Base-by-base conservation (phyloP, 2,888 invertebrate species). In the Aplocera efformata region DNA sequence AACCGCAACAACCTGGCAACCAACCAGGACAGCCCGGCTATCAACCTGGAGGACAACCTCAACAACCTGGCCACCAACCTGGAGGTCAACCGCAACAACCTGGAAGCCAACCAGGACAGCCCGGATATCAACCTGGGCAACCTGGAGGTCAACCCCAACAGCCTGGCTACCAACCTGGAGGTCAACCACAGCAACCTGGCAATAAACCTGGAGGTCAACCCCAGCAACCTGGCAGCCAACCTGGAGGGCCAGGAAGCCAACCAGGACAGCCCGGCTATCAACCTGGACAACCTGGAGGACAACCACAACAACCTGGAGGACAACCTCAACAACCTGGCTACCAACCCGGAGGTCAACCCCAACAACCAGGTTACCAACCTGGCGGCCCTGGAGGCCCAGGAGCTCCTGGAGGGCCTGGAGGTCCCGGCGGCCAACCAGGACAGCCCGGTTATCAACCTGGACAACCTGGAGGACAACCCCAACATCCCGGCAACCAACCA, bases 361-460 rank as follows among this genome's bases (percentile, higher is more conserved):
- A 54, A 3, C 26, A 52, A 7, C 64, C 67, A 1, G 67, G 64
- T 8, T 27, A 34, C 38, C 28, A 40, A 11, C 56, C 43, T 5
- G 61, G 56, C 17, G 21, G 25, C 44, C 78, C 68, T 6, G 65
- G 62, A 6, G 36, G 56, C 10, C 58, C 56, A n/a, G 58, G 56
- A 7, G 32, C 48, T 65, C 82, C 42, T 57, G 68, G 43, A 5
- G 68, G 43, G 3, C 82, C 80, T 22, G 65, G 61, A 23, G 44
- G 54, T 9, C 50, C 75, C 10, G 60, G 57, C 3, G 39, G 48
- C 3, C 46, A 50, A 6, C 63, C 70, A 0, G 59, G 60, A 3
- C 31, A 49, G 1, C 59, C 57, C 10, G 60, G 79, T 13, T 66
- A 75, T 58, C 73, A 73, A 41, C 76, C 77, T 9, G 72, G 64